A percentile compares a stretch with the other conserved stretches of the same genome.
phyloP scores from a whole-genome alignment of 2,888 invertebrate genomes.

The Neoascia interrupta region DNA sequence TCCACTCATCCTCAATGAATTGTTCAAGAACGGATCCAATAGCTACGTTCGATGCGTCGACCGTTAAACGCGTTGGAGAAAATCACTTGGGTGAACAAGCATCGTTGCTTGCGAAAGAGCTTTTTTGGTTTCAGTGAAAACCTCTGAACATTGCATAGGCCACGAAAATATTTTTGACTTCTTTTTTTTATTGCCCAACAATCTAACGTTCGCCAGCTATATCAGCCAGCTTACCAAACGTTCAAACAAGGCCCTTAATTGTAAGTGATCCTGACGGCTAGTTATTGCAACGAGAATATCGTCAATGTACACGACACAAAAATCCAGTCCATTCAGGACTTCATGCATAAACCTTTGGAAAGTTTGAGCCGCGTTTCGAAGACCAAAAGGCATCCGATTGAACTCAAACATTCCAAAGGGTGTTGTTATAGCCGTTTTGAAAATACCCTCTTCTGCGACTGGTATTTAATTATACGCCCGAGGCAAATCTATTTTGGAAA shows the following conservation, averaged over 20 bases:
- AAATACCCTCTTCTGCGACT: too few species aligned
- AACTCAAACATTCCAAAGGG: constrained; percentile 76
- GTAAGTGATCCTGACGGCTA: not conserved
- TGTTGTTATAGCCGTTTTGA: too few species aligned
- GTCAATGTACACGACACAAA: constrained; percentile 20
- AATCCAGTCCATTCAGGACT: constrained; percentile 46
- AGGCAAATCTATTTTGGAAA: constrained; percentile 65
- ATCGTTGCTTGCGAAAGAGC: too few species aligned
- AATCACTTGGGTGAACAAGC: not conserved
- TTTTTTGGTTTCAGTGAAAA: not conserved
- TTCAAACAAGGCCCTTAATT: not conserved
- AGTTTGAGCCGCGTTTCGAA: too few species aligned
- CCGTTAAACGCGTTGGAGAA: not conserved
- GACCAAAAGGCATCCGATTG: too few species aligned
- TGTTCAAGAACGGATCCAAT: constrained; percentile 3
- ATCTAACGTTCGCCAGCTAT: not conserved
- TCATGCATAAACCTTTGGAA: constrained; percentile 74
- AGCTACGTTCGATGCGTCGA: constrained; percentile 1
- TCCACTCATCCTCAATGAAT: not conserved
- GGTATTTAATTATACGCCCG: constrained; percentile 75
- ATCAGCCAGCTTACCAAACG: not conserved
- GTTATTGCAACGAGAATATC: too few species aligned
- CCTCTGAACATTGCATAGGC: not conserved
- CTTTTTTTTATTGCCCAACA: not conserved
- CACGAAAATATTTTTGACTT: not conserved